Evolutionary conservation across 2,113 vertebrate genomes (phyloP).

Genomic region (Tragelaphus scriptus): DNA sequence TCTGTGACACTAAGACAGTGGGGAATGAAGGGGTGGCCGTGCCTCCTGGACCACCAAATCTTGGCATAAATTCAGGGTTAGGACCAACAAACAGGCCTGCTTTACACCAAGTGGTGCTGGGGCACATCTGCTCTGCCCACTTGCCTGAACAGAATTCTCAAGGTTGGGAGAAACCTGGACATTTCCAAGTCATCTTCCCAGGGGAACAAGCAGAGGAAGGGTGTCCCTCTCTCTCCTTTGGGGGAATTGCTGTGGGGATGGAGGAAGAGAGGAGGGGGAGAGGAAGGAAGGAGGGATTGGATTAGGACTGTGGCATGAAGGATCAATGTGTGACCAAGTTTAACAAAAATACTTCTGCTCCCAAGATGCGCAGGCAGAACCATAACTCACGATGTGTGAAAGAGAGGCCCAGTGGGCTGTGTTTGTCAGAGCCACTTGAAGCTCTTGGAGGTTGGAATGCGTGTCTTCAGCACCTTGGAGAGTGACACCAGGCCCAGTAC

Average conservation of each 20-base stretch:
- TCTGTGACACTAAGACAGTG: not conserved
- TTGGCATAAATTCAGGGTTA: not conserved
- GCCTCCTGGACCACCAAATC: not conserved
- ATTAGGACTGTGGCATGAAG: not conserved
- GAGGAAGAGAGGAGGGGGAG: not conserved
- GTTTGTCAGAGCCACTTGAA: accelerated
- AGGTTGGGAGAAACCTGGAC: not conserved
- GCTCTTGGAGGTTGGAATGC: accelerated
- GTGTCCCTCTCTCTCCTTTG: not conserved
- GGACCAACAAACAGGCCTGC: not conserved
- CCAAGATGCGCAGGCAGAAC: not conserved
- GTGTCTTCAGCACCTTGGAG: conserved; percentile 8
- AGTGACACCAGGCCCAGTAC: not conserved
- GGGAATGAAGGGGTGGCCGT: too few relatives aligned
- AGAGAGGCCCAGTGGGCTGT: accelerated
- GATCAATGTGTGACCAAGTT: not conserved
- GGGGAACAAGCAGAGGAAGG: not conserved
- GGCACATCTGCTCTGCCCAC: too few relatives aligned
- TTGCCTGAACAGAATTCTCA: not conserved
- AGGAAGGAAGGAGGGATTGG: too few relatives aligned
- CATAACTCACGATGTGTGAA: accelerated
- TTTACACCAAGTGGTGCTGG: not conserved
- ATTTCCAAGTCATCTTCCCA: not conserved
- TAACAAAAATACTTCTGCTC: not conserved
- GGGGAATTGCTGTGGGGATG: not conserved